Evolutionary conservation across 2,797 vertebrate genomes (phyloP), one percentile per base, ranked within the genome.

Genomic region (Ctenopoma kingsleyae): DNA sequence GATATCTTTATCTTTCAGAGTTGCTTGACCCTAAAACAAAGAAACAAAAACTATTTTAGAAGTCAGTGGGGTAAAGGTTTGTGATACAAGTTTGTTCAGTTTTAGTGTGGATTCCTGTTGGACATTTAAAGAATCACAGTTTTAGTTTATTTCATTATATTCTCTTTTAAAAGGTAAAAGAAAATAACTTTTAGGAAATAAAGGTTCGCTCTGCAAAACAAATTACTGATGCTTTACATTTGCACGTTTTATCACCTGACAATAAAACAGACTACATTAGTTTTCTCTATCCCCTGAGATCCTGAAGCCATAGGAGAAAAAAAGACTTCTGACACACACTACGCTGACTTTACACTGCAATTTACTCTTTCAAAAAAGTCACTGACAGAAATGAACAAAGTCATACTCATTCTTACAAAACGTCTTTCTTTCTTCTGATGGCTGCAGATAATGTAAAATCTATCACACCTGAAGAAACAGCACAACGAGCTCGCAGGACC

Each of bases 1-100:
- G 84, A 92, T 71, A 68, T 99, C 98, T 93, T 98, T 98, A 85
- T 98, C 97, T 90, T 97, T 98, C 30, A 67, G 47, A 71, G 83
- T 89, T 58, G 90, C 63, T 76, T 93, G 95, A 85, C 93, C 96
- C 96, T 97, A 69, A 25, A 53, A 77, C 2, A 59, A 3, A 50
- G 3, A 23, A 22, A 51, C 4, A 55, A 76, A 53, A 68, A 47
- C 20, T n/a, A 17, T 43, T 44, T 32, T 32, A 1, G 11, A 71
- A 20, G 0, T 16, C 7, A 4, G 16, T 38, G 25, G 8, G 10
- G 9, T 11, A 25, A 44, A 64, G 25, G 7, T 30, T 1, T 7
- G 27, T 30, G 27, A 30, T 30, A 30, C 27, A 30, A 30, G 27
- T 30, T 6, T 30, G 27, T 32, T 20, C n/a, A 30, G 9, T 32